phyloP scores from a whole-genome alignment of 2,113 vertebrate genomes.

The Lasiurus cinereus region DNA sequence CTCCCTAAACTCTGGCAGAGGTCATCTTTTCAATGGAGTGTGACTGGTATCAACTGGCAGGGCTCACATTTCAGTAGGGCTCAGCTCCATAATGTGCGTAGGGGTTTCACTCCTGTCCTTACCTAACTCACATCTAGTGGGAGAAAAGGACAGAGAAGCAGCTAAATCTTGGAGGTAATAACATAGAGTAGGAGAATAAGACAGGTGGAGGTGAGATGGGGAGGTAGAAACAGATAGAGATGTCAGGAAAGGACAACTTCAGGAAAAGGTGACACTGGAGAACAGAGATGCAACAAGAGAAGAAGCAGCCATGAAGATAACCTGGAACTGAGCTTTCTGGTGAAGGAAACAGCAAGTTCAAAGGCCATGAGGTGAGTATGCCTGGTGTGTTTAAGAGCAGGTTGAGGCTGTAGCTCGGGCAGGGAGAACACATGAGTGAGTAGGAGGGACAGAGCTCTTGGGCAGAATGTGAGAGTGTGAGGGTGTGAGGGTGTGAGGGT shows the following conservation, averaged over 20 bases:
- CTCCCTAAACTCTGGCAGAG: not conserved
- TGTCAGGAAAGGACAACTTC: not conserved
- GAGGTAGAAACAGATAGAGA: not conserved
- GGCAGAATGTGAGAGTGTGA: not conserved
- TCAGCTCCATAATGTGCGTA: accelerated
- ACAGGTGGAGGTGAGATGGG: not conserved
- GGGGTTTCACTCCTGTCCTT: not conserved
- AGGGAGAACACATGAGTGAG: accelerated
- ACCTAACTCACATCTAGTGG: accelerated
- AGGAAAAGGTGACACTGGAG: too few relatives aligned
- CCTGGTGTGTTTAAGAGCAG: accelerated
- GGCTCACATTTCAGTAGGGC: not conserved
- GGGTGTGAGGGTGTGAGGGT: too few relatives aligned
- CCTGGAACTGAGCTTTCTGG: not conserved
- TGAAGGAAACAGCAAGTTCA: too few relatives aligned
- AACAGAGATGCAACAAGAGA: not conserved
- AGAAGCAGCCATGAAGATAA: not conserved
- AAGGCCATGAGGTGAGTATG: not conserved
- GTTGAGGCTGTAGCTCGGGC: accelerated
- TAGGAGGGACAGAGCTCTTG: too few relatives aligned
- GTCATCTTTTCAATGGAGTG: not conserved
- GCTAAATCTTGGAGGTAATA: too few relatives aligned
- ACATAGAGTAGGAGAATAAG: not conserved
- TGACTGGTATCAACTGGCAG: too few relatives aligned
- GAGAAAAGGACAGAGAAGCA: not conserved